These are phyloP conservation scores for Metalampra italica DNA, from an alignment of 2,888 invertebrate genomes.

Conservation along the genomic window DNA sequence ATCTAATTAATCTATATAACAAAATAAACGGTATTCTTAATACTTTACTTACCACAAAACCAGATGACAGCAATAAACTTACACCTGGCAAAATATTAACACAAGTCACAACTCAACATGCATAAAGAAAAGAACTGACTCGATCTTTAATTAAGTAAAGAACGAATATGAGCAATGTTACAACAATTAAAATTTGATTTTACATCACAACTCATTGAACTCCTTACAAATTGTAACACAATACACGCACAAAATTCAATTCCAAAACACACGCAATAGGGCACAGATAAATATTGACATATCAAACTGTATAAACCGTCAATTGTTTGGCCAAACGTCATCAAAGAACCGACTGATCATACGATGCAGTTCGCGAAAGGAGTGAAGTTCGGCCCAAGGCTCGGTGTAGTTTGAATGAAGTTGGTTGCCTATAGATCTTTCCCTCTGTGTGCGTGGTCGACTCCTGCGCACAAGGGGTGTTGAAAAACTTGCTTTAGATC, in stretches of 20 bases:
- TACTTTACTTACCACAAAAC: too few relatives aligned
- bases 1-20: too few relatives aligned
- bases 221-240: not conserved
- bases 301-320: conserved; percentile 48
- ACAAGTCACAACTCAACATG: too few relatives aligned
- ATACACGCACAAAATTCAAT: not conserved
- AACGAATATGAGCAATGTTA: too few relatives aligned
- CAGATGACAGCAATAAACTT: too few relatives aligned
- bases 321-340: conserved; percentile 61
- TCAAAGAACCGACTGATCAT: conserved; percentile 49
- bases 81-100: too few relatives aligned
- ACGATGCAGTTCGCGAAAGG: conserved; percentile 45
- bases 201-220: not conserved
- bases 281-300: conserved; percentile 55
- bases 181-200: not conserved
- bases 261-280: conserved; percentile 27
- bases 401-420: conserved; percentile 58
- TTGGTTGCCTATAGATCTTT: conserved; percentile 44
- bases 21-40: too few relatives aligned
- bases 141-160: too few relatives aligned
- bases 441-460: conserved; percentile 26
- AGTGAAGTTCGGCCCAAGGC: conserved; percentile 55
- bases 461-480: conserved; percentile 4
- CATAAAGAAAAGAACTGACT: too few relatives aligned
- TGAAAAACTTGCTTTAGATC: conserved; percentile 6